These are phyloP conservation scores for Podabrus alpinus DNA, from an alignment of 2,888 invertebrate genomes.

Conservation along the genomic window DNA sequence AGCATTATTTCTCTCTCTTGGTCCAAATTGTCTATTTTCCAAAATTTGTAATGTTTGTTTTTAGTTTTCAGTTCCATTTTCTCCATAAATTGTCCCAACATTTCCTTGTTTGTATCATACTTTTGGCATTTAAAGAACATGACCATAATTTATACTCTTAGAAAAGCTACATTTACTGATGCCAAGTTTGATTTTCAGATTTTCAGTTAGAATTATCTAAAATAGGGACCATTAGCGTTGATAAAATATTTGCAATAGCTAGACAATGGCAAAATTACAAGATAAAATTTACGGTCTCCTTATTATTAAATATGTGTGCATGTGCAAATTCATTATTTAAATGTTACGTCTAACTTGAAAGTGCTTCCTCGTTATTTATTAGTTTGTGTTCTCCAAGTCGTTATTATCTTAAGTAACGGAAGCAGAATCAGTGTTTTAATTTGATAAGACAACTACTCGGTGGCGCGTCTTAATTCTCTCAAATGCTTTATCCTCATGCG, in stretches of 20 bases:
- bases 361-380: slow-evolving; percentile 14
- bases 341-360: background rate
- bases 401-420: slow-evolving; percentile 37
- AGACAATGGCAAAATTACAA: background rate
- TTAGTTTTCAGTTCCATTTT: no score
- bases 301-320: background rate
- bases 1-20: no score
- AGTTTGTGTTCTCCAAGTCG: slow-evolving; percentile 27
- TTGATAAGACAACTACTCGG: slow-evolving; percentile 34
- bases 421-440: slow-evolving; percentile 35
- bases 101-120: background rate
- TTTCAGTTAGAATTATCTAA: background rate
- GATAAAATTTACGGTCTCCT: background rate
- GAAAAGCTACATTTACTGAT: background rate
- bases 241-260: background rate
- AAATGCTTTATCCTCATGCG: slow-evolving; percentile 26
- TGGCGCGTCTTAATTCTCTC: slow-evolving; percentile 33
- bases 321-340: slow-evolving; percentile 11
- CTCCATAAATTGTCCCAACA: background rate
- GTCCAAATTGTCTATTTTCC: no score
- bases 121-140: background rate
- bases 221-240: background rate
- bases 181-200: background rate
- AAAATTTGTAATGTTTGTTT: no score
- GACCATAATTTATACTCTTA: background rate